phyloP scores from a whole-genome alignment of 2,888 invertebrate genomes.

The Metallyticus violacea region DNA sequence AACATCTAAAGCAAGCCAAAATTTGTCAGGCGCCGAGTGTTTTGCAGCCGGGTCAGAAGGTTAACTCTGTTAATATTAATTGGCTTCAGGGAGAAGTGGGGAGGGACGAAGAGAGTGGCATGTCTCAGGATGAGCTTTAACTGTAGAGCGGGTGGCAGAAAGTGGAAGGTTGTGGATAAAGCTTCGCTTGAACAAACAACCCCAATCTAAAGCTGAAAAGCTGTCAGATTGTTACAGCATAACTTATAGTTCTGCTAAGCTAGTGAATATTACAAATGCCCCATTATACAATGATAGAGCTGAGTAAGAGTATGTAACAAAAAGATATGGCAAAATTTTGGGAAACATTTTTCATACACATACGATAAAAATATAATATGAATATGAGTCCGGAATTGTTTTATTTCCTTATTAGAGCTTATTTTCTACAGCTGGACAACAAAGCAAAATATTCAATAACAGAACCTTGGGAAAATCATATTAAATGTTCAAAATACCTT shows the following conservation, averaged over 20 bases:
- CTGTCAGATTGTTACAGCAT: not conserved
- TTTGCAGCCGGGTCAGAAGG: not conserved
- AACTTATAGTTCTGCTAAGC: not conserved
- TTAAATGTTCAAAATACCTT: no score
- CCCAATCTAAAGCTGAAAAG: not conserved
- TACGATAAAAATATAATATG: no score
- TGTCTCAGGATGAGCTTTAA: not conserved
- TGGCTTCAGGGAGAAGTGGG: not conserved
- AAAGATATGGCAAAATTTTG: no score
- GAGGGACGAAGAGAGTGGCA: not conserved
- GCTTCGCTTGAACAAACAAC: not conserved
- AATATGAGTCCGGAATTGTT: no score
- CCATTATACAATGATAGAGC: not conserved
- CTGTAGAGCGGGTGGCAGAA: not conserved
- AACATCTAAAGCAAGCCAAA: not conserved
- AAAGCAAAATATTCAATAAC: no score
- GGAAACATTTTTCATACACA: no score
- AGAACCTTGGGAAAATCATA: no score
- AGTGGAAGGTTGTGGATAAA: not conserved
- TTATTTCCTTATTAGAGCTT: no score
- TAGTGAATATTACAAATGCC: not conserved
- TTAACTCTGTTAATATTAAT: not conserved
- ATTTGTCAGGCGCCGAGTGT: not conserved
- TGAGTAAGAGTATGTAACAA: no score
- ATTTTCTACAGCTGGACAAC: no score